phyloP scores from a whole-genome alignment of 2,113 vertebrate genomes.

The Microcebus murinus region DNA sequence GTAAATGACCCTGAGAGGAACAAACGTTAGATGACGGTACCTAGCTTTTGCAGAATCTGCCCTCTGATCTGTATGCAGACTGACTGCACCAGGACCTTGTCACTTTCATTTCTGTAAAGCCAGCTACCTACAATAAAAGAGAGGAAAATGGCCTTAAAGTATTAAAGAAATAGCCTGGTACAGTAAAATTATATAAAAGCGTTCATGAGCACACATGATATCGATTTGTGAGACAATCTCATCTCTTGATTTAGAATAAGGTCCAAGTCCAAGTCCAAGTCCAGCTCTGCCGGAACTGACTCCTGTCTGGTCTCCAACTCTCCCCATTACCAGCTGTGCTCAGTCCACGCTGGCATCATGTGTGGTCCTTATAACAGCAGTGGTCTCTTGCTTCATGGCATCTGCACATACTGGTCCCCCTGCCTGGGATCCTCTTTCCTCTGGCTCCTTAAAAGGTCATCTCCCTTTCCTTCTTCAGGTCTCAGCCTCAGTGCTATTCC shows the following conservation, averaged over 20 bases:
- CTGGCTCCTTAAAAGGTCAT: neutral
- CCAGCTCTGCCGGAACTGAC: neutral
- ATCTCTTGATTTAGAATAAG: neutral
- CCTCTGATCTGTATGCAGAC: conserved; percentile 96
- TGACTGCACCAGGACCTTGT: conserved; percentile 92
- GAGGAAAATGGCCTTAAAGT: neutral
- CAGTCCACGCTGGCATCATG: neutral
- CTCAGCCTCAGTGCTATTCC: neutral
- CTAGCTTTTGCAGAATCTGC: conserved; percentile 95
- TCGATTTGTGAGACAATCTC: neutral
- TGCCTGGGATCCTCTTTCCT: neutral
- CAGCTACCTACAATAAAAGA: conserved; percentile 89
- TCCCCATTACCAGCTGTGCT: too few species aligned
- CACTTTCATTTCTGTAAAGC: conserved; percentile 90
- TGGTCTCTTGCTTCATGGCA: neutral
- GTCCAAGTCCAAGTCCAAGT: neutral
- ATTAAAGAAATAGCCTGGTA: neutral
- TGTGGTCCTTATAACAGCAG: neutral
- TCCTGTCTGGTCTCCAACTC: neutral
- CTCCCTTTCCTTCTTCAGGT: too few species aligned
- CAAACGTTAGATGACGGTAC: conserved; percentile 75
- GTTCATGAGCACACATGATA: neutral
- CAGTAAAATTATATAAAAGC: accelerated
- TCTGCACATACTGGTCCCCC: neutral
- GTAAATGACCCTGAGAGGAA: neutral